Percentiles rank a stretch among this genome's conserved stretches.
Conservation (phyloP, 2,113 vertebrate genomes). For the Rallus limicola region DNA sequence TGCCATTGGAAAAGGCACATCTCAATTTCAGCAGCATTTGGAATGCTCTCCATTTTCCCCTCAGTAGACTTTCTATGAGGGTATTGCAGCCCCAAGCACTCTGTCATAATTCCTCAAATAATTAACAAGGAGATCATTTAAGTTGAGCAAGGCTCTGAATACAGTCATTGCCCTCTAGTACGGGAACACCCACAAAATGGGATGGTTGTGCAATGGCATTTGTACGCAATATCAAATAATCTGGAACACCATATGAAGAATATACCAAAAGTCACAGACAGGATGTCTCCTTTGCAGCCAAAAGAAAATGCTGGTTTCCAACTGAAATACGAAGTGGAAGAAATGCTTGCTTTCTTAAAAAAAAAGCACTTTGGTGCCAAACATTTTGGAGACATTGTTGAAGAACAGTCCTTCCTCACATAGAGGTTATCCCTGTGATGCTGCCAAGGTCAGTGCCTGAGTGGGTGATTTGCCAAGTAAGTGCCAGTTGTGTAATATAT, state of each 20-base stretch:
- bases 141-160: conserved; percentile 22
- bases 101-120: conserved; percentile 12
- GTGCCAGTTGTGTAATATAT: conserved; percentile 71
- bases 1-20: not conserved
- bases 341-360: conserved; percentile 47
- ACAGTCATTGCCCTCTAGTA: conserved; percentile 5
- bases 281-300: conserved; percentile 8
- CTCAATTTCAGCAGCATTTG: not conserved
- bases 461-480: conserved; percentile 73
- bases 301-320: conserved; percentile 29
- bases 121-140: conserved; percentile 28
- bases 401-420: conserved; percentile 69
- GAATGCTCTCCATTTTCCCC: not conserved
- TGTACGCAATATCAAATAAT: conserved; percentile 5
- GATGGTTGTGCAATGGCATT: conserved; percentile 29
- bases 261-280: conserved; percentile 7
- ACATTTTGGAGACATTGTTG: conserved; percentile 68
- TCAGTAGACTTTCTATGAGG: not conserved
- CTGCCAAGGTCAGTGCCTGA: conserved; percentile 71
- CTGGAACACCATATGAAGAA: conserved; percentile 34
- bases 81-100: not conserved
- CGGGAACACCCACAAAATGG: conserved; percentile 20
- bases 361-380: conserved; percentile 27
- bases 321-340: not conserved
- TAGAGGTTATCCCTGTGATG: conserved; percentile 65